These are phyloP conservation scores for Camponotus floridanus DNA, from an alignment of 1,140 invertebrate genomes.

Conservation along the genomic window DNA sequence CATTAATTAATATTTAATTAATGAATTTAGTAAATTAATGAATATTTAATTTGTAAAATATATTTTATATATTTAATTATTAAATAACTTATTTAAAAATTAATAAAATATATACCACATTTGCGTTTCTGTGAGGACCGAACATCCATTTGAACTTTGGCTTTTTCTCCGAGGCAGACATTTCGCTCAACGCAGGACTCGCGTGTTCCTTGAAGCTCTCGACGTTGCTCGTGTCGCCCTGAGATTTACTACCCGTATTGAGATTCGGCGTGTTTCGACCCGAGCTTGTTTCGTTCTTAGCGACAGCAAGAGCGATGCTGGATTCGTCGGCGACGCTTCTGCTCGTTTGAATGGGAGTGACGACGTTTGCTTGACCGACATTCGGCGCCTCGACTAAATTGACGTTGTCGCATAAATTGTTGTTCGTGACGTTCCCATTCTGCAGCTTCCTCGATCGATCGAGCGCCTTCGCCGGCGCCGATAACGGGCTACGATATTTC, in stretches of 20 bases:
- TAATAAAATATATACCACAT: constrained; percentile 83
- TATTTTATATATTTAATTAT: too few species aligned
- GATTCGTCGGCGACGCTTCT: neutral
- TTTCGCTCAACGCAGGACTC: constrained; percentile 39
- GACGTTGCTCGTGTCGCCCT: constrained; percentile 44
- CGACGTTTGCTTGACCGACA: neutral
- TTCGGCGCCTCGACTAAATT: constrained; percentile 2
- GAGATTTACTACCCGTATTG: constrained; percentile 63
- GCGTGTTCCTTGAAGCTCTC: constrained; percentile 58
- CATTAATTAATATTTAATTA: neutral
- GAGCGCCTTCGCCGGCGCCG: constrained; percentile 72
- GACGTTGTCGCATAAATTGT: constrained; percentile 66
- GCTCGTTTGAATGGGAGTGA: constrained; percentile 1
- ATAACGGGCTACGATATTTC: constrained; percentile 82
- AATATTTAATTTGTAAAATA: too few species aligned
- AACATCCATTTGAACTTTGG: constrained; percentile 87
- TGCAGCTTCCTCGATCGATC: constrained; percentile 73
- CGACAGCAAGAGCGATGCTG: constrained; percentile 4
- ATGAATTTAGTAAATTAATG: too few species aligned
- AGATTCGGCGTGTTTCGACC: constrained; percentile 70
- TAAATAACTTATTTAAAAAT: too few species aligned
- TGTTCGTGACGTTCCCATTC: constrained; percentile 72
- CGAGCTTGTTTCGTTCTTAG: constrained; percentile 72
- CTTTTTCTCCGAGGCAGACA: constrained; percentile 71
- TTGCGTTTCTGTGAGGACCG: constrained; percentile 88